Conservation (phyloP, 2,888 invertebrate species). For the Chloroclystis v-ata region DNA sequence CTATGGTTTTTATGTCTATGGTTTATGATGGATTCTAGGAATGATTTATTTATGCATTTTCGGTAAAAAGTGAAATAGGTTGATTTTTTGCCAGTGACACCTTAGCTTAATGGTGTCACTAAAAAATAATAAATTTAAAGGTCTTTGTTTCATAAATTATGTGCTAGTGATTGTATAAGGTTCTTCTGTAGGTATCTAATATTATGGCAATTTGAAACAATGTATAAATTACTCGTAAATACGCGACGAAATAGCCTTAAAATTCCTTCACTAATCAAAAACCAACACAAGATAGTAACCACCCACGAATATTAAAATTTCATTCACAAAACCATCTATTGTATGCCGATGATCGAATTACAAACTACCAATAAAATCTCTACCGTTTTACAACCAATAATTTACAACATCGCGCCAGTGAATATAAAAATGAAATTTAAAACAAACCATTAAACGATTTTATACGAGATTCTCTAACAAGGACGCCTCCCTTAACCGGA, state of each 20-base stretch:
- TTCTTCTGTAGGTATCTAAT: too few species aligned
- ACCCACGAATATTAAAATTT: constrained; percentile 41
- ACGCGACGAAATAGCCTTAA: too few species aligned
- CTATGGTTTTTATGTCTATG: constrained; percentile 16
- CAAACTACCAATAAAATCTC: constrained; percentile 57
- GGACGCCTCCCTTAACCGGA: constrained; percentile 77
- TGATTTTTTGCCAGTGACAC: neutral
- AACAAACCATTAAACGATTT: constrained; percentile 78
- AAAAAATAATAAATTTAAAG: too few species aligned
- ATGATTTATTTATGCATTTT: constrained; percentile 7
- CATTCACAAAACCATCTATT: constrained; percentile 43
- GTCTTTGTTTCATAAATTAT: too few species aligned
- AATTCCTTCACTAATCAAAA: too few species aligned
- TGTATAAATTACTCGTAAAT: too few species aligned
- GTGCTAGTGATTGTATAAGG: too few species aligned
- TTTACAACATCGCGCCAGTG: constrained; percentile 61
- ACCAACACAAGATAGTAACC: constrained; percentile 31
- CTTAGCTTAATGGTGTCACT: too few species aligned
- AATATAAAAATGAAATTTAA: constrained; percentile 75
- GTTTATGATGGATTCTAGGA: constrained; percentile 27
- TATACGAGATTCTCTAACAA: constrained; percentile 75
- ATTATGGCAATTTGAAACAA: too few species aligned
- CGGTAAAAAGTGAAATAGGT: neutral
- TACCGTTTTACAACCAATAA: constrained; percentile 64
- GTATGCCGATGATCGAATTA: constrained; percentile 48